Evolutionary conservation across 2,113 vertebrate genomes (phyloP), one percentile per base, ranked within the genome.

Genomic region (Lophochroa leadbeateri): DNA sequence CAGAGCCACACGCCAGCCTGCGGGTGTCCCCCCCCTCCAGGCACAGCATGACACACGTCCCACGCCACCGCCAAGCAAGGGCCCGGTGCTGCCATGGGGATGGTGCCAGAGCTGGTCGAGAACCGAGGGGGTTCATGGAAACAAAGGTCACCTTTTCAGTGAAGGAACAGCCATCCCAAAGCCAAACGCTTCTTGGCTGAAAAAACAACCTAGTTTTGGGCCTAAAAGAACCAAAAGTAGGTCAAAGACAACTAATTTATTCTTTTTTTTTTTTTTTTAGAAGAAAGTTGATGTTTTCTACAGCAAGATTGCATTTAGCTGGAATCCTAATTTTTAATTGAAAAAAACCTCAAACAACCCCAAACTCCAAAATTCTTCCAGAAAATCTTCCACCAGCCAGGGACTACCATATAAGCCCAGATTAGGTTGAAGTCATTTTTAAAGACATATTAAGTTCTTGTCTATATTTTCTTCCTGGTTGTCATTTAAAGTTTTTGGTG

Each of bases 401-500:
- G 91, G 89, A 92, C 92, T 95, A 86, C 82, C 74, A 80, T 87
- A 55, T 35, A 11, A 96, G 58, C 61, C 88, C 92, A 97, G 94
- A 83, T 92, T 92, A 97, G 95, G 88, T 84, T 91, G 86, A 97
- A 97, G 92, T 95, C 82, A 95, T 96, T 96, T 96, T 95, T 95
- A 84, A 96, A 92, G 90, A 96, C 88, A 92, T 83, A 90, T 95
- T 96, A 82, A 94, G 61, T 95, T 94, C 88, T 96, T 96, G 95
- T 95, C 96, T 96, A 96, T 94, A 95, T 94, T 97, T 97, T 96
- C 96, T 95, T 96, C 96, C 94, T 97, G 96, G 60, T 96, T 94
- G 94, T 96, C 96, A 96, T 96, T 93, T 93, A 94, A 96, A 96
- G 96, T 94, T 88, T 96, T 93, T 95, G 96, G 96, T 96, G 94